Base-by-base conservation (phyloP, 2,888 invertebrate species). In the Pollenia angustigena region DNA sequence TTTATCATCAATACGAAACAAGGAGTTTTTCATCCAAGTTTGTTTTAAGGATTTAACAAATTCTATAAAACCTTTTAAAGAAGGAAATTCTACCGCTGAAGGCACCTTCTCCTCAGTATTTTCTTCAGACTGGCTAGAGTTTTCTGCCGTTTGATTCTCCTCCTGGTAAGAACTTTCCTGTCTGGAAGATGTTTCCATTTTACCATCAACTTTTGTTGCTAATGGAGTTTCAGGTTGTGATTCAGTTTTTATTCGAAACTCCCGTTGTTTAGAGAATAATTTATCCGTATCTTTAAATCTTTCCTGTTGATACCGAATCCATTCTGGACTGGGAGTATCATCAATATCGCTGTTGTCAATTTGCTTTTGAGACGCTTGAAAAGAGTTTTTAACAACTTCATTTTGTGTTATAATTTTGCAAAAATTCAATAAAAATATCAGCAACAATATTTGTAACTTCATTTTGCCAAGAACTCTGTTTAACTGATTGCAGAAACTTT, bases 221-320 rank as follows among this genome's bases (percentile, higher is more conserved):
- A 23, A 1, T 50, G 18, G 8, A 1, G 8, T 9, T 23, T 56
- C 56, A 1, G n/a, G 11, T 23, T 50, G 11, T 11, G 16, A 0
- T 18, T 40, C 64, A 14, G 8, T 40, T 32, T 23, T 80, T 11
- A 52, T 6, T 32, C 0, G 32, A 10, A 23, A 23, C 10, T 82
- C n/a, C n/a, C 10, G 40, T 56, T 54, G 42, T 88, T 72, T n/a
- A 82, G 80, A 0, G 1, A 40, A 16, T 32, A 62, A n/a, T 46
- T 54, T 60, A 62, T 69, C 54, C 6, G n/a, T 12, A 82, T 88
- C 10, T 88, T 81, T 89, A 71, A 92, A 92, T 1, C 93, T 90
- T 69, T 93, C 91, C 7, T 90, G 90, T 81, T 93, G 93, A 88
- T 93, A 93, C 58, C 91, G 90, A 44, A 93, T 87, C 93, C 93